Base-by-base conservation (phyloP, 2,797 vertebrate genomes). In the Semaprochilodus insignis region DNA sequence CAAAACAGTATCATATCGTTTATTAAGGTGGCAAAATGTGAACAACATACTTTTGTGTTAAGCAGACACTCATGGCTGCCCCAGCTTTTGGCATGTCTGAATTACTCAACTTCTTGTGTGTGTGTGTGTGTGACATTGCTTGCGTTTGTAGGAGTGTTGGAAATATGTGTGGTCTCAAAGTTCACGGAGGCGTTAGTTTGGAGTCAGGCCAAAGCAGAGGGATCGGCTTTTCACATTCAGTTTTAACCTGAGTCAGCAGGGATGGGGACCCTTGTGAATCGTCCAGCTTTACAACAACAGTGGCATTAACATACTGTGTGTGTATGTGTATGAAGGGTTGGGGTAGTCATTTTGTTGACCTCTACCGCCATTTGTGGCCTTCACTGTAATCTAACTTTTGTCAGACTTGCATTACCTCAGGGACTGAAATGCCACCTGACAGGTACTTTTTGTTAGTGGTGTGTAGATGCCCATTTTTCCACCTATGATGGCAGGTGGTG, bases 201-300 rank as follows among this genome's bases (percentile, higher is more conserved):
- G 79, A 86, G 34, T 31, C 17, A 0, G 6, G 83, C 88, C 88
- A 85, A 51, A 65, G 59, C 70, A 19, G 55, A 82, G 76, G 65
- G 85, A 81, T 85, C 73, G 78, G 78, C 74, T 74, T 77, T 77
- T 77, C 89, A 90, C 90, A 91, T 93, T 94, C 85, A 90, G 89
- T 91, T 91, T 82, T 87, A 78, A 84, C 66, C 90, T 87, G 89
- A 91, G 88, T 94, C 93, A 93, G 92, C 91, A 44, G 71, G 74
- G 84, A 73, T 77, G 78, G 74, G 87, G 89, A 87, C 86, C 89
- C 86, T 89, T 89, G 87, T 75, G 5, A 4, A 51, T 60, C 36
- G 51, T 63, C n/a, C 4, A 11, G 27, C 55, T 74, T 44, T 34
- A 54, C n/a, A 51, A 67, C 55, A 59, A 31, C n/a, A 14, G 25